Conservation (phyloP, 92 coral and sea anemone species). For the Phenganax marumi region DNA sequence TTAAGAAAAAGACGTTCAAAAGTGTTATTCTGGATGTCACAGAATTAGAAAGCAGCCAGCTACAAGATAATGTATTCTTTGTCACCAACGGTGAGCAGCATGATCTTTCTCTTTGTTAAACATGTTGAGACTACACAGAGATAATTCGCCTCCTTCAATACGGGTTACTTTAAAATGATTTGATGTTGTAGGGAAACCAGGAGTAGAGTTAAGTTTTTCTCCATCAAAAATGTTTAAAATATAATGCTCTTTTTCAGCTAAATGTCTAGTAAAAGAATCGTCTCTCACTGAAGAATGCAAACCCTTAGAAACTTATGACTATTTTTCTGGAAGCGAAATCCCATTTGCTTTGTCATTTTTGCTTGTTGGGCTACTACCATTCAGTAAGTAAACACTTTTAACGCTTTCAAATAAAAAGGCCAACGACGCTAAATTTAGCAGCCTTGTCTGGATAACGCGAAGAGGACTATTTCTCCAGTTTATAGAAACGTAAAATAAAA, state of each 20-base stretch:
- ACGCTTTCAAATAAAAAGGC: not conserved
- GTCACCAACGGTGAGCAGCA: slow-evolving; percentile 11
- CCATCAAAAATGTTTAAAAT: not conserved
- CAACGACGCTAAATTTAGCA: not conserved
- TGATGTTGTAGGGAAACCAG: not conserved
- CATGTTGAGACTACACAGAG: too few species aligned
- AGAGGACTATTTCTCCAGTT: too few species aligned
- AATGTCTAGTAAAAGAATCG: slow-evolving; percentile 18
- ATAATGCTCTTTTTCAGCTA: slow-evolving; percentile 8
- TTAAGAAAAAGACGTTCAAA: slow-evolving; percentile 31
- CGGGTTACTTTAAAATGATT: not conserved
- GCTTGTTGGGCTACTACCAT: slow-evolving; percentile 30
- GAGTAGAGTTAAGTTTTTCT: not conserved
- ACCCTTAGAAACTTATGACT: slow-evolving; percentile 23
- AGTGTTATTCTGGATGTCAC: slow-evolving; percentile 4
- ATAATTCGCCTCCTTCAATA: not conserved
- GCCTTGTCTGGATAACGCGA: too few species aligned
- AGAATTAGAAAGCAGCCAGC: not conserved
- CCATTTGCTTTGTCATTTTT: slow-evolving; percentile 22
- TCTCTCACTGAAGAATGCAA: not conserved
- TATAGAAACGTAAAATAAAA: too few species aligned
- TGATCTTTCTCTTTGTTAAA: not conserved
- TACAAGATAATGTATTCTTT: slow-evolving; percentile 36
- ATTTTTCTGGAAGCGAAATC: slow-evolving; percentile 28
- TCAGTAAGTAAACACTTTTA: slow-evolving; percentile 11